A percentile compares a stretch with the other conserved stretches of the same genome.
These are phyloP conservation scores for Saturnia pavonia DNA, from an alignment of 2,888 invertebrate species.

Conservation along the genomic window DNA sequence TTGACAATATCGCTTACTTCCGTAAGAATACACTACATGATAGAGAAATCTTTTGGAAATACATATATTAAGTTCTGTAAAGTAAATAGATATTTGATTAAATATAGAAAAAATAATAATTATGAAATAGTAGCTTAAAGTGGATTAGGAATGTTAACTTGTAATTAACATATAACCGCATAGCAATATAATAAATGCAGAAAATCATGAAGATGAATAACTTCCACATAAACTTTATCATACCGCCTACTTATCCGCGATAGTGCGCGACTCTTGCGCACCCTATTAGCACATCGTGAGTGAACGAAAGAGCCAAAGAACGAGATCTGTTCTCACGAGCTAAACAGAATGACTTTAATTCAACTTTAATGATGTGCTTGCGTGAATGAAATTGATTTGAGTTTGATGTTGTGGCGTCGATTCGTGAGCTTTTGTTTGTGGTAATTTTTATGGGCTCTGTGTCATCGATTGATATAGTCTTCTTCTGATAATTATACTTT, in stretches of 20 bases:
- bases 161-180: neutral
- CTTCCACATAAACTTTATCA: neutral
- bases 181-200: conserved; percentile 1
- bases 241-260: conserved; percentile 32
- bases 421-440: conserved; percentile 26
- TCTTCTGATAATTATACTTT: neutral
- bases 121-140: conserved; percentile 1
- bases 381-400: conserved; percentile 80
- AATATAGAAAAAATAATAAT: neutral
- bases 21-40: no score
- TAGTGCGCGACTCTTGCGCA: conserved; percentile 29
- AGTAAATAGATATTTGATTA: neutral
- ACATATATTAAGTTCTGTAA: neutral
- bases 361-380: conserved; percentile 76
- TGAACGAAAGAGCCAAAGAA: conserved; percentile 55
- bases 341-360: conserved; percentile 70
- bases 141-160: no score
- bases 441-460: conserved; percentile 9
- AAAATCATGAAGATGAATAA: conserved; percentile 8
- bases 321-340: conserved; percentile 69
- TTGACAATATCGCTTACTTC: no score
- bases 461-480: neutral
- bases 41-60: no score
- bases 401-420: conserved; percentile 60
- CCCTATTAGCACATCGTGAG: conserved; percentile 61